Base-by-base conservation (phyloP, 1,140 invertebrate genomes). In the Ephestia elutella region DNA sequence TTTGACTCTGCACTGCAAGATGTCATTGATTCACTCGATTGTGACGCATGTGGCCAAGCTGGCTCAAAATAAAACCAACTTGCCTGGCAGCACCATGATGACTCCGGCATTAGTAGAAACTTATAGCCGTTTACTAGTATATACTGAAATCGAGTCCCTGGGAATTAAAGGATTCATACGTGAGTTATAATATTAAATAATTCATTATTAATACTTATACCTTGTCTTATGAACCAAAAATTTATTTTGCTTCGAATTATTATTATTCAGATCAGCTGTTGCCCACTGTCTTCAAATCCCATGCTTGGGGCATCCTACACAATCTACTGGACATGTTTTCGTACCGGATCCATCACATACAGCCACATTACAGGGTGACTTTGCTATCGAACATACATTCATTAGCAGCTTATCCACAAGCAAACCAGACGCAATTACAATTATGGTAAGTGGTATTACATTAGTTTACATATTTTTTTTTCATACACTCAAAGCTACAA, bases 91-190 rank as follows among this genome's bases (percentile, higher is more conserved):
- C 18, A 85, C 73, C 56, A 92, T 93, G 56, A 89, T 98, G 57
- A 93, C 97, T 0, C 97, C 98, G 1, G 96, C 97, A 0, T 86
- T 99, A 0, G 95, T 99, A 0, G 97, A 99, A 88, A 99, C 97
- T 0, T 99, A 99, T 82, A 96, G 96, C 50, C 90, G 97, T 64
- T 86, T 99, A 30, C 84, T 99, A 17, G 97, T 99, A 0, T 99
- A 99, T 70, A 98, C 96, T 20, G 98, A 99, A 91, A 98, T 98
- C 56, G 98, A 99, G 86, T 97, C 96, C 38, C 90, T 99, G 7
- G 97, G 97, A 21, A 98, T 99, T 49, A 99, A 99, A 91, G 96
- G 96, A 49, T 98, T 99, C 81, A 96, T 98, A 62, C 95, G 96
- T 96, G 89, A 92, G 92, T 92, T 74, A 25, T 25, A 53, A 2